Conservation (phyloP, 2,888 invertebrate genomes). For the Eulithis prunata region DNA sequence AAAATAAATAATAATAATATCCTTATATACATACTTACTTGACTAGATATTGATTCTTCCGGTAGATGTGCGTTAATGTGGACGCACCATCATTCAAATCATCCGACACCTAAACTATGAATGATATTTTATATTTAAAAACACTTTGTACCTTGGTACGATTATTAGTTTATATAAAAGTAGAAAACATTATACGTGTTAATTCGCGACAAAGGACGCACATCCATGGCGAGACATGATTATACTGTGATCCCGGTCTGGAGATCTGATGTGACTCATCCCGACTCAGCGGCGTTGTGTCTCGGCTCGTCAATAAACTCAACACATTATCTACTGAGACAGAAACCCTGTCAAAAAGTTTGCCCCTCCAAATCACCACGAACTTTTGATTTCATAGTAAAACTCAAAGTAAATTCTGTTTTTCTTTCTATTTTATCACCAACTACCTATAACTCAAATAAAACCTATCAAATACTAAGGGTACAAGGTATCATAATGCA, state of each 20-base stretch:
- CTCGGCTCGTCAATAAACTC: slow-evolving; percentile 2
- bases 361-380: background rate
- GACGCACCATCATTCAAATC: background rate
- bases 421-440: background rate
- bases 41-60: background rate
- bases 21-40: slow-evolving; percentile 5
- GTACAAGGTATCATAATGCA: too few species aligned
- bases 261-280: slow-evolving; percentile 9
- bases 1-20: too few species aligned
- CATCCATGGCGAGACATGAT: background rate
- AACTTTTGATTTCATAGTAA: background rate
- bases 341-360: background rate
- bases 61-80: background rate
- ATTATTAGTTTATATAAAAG: background rate
- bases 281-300: background rate
- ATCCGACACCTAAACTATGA: too few species aligned
- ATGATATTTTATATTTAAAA: too few species aligned
- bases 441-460: too few species aligned
- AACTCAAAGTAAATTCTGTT: too few species aligned
- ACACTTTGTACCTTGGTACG: too few species aligned
- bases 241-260: background rate
- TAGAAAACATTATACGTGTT: background rate
- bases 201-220: background rate
- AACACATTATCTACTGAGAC: background rate
- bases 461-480: too few species aligned